phyloP scores from a whole-genome alignment of 30 jellyfish, hydroid and myxozoan genomes.

The Mastigias papua region DNA sequence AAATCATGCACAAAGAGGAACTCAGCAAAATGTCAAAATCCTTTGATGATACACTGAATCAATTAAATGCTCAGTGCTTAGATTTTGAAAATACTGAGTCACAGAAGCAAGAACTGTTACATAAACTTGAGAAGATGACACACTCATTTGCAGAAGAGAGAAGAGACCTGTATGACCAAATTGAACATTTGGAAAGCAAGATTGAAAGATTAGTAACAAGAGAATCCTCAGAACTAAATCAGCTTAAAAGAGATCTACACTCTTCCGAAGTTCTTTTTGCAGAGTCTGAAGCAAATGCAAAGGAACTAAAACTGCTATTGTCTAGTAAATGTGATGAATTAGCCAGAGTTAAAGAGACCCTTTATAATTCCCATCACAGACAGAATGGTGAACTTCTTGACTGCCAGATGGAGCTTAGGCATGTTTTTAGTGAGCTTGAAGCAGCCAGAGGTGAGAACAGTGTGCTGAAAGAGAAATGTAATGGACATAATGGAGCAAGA shows the following conservation, averaged over 20 bases:
- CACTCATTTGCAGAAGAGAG: constrained; percentile 16
- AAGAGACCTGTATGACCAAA: constrained; percentile 30
- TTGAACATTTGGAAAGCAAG: background rate
- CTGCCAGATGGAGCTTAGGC: background rate
- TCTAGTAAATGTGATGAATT: background rate
- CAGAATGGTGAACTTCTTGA: constrained; percentile 5
- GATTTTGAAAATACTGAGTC: constrained; percentile 11
- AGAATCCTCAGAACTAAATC: background rate
- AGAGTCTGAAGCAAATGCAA: background rate
- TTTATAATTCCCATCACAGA: background rate
- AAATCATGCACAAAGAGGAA: constrained; percentile 30
- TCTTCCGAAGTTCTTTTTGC: background rate
- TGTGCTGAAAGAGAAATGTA: constrained; percentile 59
- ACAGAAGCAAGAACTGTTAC: constrained; percentile 27
- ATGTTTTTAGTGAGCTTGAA: background rate
- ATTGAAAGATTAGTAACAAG: background rate
- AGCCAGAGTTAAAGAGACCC: background rate
- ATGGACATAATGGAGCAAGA: constrained; percentile 76
- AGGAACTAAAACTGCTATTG: background rate
- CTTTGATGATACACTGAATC: constrained; percentile 16
- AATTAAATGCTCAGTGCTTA: constrained; percentile 20
- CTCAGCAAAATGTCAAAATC: constrained; percentile 19
- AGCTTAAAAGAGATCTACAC: background rate
- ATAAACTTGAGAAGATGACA: constrained; percentile 8
- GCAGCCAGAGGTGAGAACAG: constrained; percentile 38